Evolutionary conservation across 2,113 vertebrate species (phyloP).

Genomic region (Heterocephalus glaber): DNA sequence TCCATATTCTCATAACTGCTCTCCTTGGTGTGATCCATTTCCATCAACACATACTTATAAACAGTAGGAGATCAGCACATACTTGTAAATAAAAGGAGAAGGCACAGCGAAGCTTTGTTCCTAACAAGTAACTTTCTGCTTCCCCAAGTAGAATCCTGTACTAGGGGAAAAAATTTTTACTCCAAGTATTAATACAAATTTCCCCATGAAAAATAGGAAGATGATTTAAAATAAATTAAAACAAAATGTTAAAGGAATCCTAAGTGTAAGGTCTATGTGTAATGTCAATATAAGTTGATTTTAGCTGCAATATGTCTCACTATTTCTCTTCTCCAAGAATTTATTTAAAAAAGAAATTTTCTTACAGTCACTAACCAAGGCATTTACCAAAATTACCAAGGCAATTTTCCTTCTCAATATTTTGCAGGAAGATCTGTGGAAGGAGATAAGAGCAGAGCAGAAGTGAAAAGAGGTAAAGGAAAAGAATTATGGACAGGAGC

Average conservation of each 20-base stretch:
- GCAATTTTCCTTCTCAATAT: background rate
- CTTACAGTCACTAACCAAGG: background rate
- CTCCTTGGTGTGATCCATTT: background rate
- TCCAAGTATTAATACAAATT: background rate
- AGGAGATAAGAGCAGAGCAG: background rate
- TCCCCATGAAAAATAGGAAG: background rate
- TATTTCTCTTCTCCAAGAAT: background rate
- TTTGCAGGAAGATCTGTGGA: background rate
- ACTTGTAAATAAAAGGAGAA: background rate
- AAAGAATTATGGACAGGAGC: background rate
- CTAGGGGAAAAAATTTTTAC: background rate
- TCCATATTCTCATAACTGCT: background rate
- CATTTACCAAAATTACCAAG: constrained; percentile 14
- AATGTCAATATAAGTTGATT: background rate
- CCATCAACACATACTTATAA: background rate
- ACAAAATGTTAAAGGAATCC: background rate
- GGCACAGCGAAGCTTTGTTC: background rate
- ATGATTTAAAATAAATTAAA: background rate
- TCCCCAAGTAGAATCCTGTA: background rate
- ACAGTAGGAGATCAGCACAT: background rate
- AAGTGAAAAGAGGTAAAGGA: background rate
- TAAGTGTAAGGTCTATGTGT: background rate
- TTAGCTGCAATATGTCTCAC: background rate
- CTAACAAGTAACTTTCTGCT: background rate
- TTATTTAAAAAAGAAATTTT: background rate